These are phyloP conservation scores for Stegana nigrithorax DNA, from an alignment of 2,888 invertebrate genomes.

Conservation along the genomic window DNA sequence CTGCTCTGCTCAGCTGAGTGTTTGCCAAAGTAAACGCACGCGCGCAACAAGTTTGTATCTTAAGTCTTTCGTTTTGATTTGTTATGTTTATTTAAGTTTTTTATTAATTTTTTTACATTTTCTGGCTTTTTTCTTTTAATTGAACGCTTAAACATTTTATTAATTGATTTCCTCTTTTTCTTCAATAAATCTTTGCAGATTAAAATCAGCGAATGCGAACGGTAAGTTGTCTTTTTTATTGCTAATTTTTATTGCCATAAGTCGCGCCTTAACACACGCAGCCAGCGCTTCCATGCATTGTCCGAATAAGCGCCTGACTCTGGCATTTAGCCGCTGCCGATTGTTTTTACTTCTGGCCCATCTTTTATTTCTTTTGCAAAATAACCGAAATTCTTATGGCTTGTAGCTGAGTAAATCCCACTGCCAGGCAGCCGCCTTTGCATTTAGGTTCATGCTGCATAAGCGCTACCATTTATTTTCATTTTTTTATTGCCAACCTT, in stretches of 20 bases:
- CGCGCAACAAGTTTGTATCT: slow-evolving; percentile 54
- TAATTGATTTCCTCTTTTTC: slow-evolving; percentile 33
- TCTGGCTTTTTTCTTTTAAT: slow-evolving; percentile 36
- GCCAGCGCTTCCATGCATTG: neutral
- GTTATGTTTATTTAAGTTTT: slow-evolving; percentile 34
- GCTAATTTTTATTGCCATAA: neutral
- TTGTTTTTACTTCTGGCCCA: too few species aligned
- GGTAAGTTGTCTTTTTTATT: slow-evolving; percentile 66
- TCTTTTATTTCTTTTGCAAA: too few species aligned
- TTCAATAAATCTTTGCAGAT: slow-evolving; percentile 63
- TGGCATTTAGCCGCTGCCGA: slow-evolving; percentile 7
- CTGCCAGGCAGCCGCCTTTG: neutral
- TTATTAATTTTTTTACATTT: slow-evolving; percentile 32
- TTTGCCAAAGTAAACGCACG: too few species aligned
- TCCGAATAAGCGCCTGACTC: neutral
- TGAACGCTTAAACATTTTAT: slow-evolving; percentile 39
- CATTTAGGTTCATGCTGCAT: too few species aligned
- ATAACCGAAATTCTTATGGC: slow-evolving; percentile 6
- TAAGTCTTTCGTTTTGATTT: slow-evolving; percentile 57
- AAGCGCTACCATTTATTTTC: too few species aligned
- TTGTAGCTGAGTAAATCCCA: neutral
- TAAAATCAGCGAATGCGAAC: slow-evolving; percentile 69
- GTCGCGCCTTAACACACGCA: too few species aligned
- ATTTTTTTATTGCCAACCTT: too few species aligned
- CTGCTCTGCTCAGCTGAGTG: neutral